Base-by-base conservation (phyloP, 2,113 vertebrate genomes). In the Boulengeromyrus knoepffleri region DNA sequence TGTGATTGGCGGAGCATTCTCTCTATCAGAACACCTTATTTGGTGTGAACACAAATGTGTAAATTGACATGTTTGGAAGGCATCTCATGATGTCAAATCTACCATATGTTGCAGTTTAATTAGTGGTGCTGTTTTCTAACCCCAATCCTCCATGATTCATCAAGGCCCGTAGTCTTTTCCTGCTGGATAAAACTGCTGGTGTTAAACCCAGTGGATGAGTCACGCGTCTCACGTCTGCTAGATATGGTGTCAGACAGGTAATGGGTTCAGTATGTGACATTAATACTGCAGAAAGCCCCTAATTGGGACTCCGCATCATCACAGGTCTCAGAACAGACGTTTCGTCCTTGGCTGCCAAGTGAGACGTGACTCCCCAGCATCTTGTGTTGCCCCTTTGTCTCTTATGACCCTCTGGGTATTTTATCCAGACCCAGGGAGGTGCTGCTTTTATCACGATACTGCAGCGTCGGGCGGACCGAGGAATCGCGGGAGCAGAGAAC, bases 191-290 rank as follows among this genome's bases (percentile, higher is more conserved):
- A 50, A 49, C 84, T 49, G 46, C 24, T 85, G 84, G 84, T 85
- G 84, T 49, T 50, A 86, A 86, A 86, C 84, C 47, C 84, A 86
- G 84, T n/a, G 24, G n/a, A 86, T 86, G 84, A 86, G 84, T 86
- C 84, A 86, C n/a, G 84, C 45, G 1, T n/a, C 24, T 49, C 46
- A 27, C 39, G 45, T 45, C 83, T 85, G 83, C 83, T 85, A 45
- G 62, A 31, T 70, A 70, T 13, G n/a, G 74, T 80, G 36, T 80
- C 74, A 80, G 36, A 42, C 74, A 80, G 74, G 74, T 80, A 80
- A 80, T 42, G 17, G 74, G 12, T 80, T 80, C 74, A 80, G 74
- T 39, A 80, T 80, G 31, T 36, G 36, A 42, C 36, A 42, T 80
- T 80, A 80, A 80, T 80, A 80, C 36, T 21, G 74, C 36, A 42